Base-by-base conservation (phyloP, 2,113 vertebrate genomes). In the Silurus asotus region DNA sequence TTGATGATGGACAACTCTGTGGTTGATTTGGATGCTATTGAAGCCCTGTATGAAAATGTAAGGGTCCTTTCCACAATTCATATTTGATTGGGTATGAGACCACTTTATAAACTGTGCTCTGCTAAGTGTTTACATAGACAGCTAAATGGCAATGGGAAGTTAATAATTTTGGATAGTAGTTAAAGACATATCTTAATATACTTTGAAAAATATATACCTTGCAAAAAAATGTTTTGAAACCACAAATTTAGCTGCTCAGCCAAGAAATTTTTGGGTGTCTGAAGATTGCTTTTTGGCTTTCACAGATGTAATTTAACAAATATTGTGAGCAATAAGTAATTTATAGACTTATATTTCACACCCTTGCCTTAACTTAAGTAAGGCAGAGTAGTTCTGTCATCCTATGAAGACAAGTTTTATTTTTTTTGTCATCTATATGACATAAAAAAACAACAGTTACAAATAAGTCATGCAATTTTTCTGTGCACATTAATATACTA, bases 1-100 rank as follows among this genome's bases (percentile, higher is more conserved):
- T 92, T 98, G 86, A 96, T 95, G 28, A 94, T 98, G 92, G 96
- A 99, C 88, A 95, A 96, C 91, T 96, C 97, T 0, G 86, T 98
- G 87, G 98, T 99, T 89, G 97, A 99, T 89, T 90, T 99, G 93
- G 98, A 98, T 92, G 97, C 97, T 9, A 94, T 99, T 85, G 96
- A 98, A 90, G 98, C 97, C 0, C 93, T 99, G 0, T 99, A 97
- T 94, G 98, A 99, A 94, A 99, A 98, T 49, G 98, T 99, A 93
- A 92, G 97, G 56, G 75, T 64, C 17, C 15, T 13, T 85, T 79
- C 11, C 59, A 76, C 15, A 55, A 19, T 65, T 51, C 64, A 69
- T 56, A 55, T 69, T 17, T 69, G 49, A 49, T 65, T 10, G 53
- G n/a, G 25, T 79, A 15, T 69, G 23, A 55, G 80, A 61, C 56